Conservation (phyloP, 2,113 vertebrate species). For the Lonchura striata region DNA sequence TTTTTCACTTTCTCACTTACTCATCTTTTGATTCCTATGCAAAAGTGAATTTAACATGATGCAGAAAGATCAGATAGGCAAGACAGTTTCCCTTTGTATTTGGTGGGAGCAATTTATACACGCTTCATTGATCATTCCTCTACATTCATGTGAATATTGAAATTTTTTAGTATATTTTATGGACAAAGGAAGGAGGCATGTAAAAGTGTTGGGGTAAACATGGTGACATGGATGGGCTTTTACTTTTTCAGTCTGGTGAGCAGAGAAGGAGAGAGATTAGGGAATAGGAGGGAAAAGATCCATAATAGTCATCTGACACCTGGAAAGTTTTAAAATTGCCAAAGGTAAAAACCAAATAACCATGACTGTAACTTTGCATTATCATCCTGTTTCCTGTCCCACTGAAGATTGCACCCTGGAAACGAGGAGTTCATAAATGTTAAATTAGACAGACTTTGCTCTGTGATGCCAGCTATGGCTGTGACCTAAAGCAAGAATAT, state of each 20-base stretch:
- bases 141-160: not conserved
- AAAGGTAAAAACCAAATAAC: not conserved
- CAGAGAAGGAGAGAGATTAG: not conserved
- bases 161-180: not conserved
- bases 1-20: not conserved
- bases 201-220: not conserved
- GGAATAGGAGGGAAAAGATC: not conserved
- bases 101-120: not conserved
- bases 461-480: conserved; percentile 67
- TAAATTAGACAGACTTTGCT: conserved; percentile 73
- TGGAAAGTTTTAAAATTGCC: not conserved
- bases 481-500: conserved; percentile 72
- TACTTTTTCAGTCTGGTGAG: not conserved
- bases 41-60: not conserved
- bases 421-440: conserved; percentile 73
- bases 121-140: fast-evolving
- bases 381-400: not conserved
- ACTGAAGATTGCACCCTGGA: conserved; percentile 12
- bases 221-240: not conserved
- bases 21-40: not conserved
- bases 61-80: not conserved
- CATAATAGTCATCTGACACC: not conserved
- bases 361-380: not conserved
- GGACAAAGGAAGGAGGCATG: not conserved
- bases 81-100: not conserved